Evolutionary conservation across 2,888 invertebrate species (phyloP), one percentile per base, ranked within the genome.

Genomic region (Athalia circularis): DNA sequence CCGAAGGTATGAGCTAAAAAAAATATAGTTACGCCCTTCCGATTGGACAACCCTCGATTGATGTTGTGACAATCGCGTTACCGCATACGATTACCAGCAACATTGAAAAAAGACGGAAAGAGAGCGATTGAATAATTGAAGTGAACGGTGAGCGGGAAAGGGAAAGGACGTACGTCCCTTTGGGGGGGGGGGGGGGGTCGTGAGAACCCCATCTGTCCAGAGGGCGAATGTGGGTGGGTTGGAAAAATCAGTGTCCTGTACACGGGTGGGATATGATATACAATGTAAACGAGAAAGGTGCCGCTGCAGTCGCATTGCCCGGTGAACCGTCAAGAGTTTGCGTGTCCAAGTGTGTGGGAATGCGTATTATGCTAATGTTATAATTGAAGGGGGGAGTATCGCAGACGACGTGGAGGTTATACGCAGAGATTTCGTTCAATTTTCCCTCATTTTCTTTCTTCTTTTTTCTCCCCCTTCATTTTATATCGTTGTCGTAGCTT

Each of bases 191-290:
- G 2, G 2, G 15, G 61, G 77, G 78, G 70, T 50, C 88, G 88
- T 88, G 88, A 88, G 88, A 88, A 88, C 88, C 87, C 88, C 88
- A 88, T 88, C 88, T 88, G 88, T 83, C 83, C 80, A 54, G 70
- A 65, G 79, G 80, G 79, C 77, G 82, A 77, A 81, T 80, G 85
- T 83, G 84, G 88, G 75, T 78, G 88, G 88, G 88, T 88, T 88
- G 88, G 86, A 47, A 89, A 90, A 90, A 29, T 90, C 90, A 89
- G 84, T 88, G 88, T 87, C 88, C 87, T 29, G 29, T 29, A 29
- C 29, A 29, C 29, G 29, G 29, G 29, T 29, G 29, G 29, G 29
- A 29, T 29, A 29, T 29, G 29, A 29, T 29, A 29, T 29, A 29
- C 29, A 29, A 29, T 29, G 29, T 29, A 29, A 29, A 86, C 86